A percentile compares a stretch with the other conserved stretches of the same genome.
Conservation (phyloP, 2,113 vertebrate genomes). For the Prunella himalayana region DNA sequence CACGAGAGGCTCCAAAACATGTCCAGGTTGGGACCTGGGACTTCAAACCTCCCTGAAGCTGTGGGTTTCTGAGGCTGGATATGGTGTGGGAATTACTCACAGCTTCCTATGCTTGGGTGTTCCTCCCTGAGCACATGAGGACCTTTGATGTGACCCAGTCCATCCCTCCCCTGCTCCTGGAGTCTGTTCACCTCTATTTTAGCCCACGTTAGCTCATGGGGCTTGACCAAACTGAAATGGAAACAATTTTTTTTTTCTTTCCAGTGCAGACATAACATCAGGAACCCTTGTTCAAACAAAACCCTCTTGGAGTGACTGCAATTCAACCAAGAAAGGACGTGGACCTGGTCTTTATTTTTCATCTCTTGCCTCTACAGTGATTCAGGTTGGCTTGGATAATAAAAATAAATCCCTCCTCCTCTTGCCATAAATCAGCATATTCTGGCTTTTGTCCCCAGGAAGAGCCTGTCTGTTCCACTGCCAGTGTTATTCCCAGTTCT, state of each 20-base stretch:
- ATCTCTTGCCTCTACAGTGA: not conserved
- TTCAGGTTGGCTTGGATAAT: not conserved
- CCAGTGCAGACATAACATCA: not conserved
- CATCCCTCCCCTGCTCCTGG: not conserved
- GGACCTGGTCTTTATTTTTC: not conserved
- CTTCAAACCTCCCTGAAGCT: not conserved
- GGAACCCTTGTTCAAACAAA: not conserved
- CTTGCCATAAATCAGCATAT: not conserved
- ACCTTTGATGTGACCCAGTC: not conserved
- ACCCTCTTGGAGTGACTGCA: not conserved
- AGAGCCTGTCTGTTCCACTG: not conserved
- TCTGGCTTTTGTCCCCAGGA: conserved; percentile 1
- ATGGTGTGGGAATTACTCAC: not conserved
- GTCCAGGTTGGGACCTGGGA: not conserved
- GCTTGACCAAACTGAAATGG: not conserved
- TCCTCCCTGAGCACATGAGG: not conserved
- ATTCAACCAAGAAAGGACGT: not conserved
- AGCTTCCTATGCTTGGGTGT: not conserved
- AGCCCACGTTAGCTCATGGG: not conserved
- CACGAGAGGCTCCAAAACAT: not conserved
- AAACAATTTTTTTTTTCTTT: not conserved
- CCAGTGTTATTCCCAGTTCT: not conserved
- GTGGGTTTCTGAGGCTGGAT: not conserved
- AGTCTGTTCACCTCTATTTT: not conserved
- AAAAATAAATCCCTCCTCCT: not conserved